Evolutionary conservation across 2,797 vertebrate species (phyloP).

Genomic region (Acanthurus tractus): DNA sequence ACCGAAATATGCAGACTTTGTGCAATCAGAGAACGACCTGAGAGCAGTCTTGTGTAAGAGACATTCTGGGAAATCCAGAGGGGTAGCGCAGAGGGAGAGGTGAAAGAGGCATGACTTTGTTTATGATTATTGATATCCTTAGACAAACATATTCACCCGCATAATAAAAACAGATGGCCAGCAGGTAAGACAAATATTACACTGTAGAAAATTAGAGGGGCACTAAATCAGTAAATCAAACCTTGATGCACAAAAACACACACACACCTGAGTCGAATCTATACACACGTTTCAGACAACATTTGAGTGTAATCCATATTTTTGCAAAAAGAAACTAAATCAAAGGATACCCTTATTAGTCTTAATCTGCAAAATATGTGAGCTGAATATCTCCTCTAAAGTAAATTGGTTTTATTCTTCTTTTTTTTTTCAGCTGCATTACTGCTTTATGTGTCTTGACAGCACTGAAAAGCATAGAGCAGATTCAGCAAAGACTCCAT

Average conservation of each 20-base stretch:
- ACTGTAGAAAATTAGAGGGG: constrained; percentile 88
- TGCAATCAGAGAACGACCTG: constrained; percentile 28
- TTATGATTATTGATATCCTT: constrained; percentile 98
- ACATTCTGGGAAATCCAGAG: constrained; percentile 20
- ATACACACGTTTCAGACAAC: constrained; percentile 44
- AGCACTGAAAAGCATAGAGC: constrained; percentile 33
- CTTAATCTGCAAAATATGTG: constrained; percentile 17
- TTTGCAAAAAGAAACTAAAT: constrained; percentile 29
- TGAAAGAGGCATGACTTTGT: constrained; percentile 89
- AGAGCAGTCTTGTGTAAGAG: constrained; percentile 43
- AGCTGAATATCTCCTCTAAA: constrained; percentile 36
- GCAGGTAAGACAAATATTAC: constrained; percentile 91
- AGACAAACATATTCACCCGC: constrained; percentile 95
- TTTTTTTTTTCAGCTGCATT: constrained; percentile 40
- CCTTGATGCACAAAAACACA: constrained; percentile 42
- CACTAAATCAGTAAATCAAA: constrained; percentile 93
- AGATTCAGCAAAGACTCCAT: constrained; percentile 61
- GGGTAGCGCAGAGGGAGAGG: constrained; percentile 52
- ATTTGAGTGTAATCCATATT: constrained; percentile 15
- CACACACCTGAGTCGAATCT: constrained; percentile 33
- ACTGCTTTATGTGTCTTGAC: constrained; percentile 24
- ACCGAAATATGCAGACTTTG: constrained; percentile 53
- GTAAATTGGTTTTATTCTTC: constrained; percentile 22
- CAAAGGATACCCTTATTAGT: constrained; percentile 31
- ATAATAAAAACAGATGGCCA: constrained; percentile 96